Conservation (phyloP, 2,888 invertebrate species). For the Pseudococcus longispinus region DNA sequence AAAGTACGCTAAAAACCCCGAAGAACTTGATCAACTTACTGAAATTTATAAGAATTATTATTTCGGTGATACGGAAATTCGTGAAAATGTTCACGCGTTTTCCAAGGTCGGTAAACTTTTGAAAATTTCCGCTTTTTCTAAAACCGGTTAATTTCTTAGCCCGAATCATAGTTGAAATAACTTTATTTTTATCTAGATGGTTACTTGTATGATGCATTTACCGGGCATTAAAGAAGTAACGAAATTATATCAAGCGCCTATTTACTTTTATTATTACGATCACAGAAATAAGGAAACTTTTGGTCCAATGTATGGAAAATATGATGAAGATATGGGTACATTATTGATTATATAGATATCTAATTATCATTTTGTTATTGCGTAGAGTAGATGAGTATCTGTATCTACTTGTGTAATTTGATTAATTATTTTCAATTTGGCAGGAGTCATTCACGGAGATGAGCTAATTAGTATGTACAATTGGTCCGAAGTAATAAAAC, state of each 20-base stretch:
- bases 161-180: neutral
- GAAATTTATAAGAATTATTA: conserved; percentile 1
- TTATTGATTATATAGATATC: neutral
- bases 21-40: neutral
- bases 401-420: neutral
- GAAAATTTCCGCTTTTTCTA: neutral
- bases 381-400: no score
- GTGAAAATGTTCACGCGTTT: neutral
- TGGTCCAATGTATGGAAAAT: neutral
- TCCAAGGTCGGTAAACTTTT: neutral
- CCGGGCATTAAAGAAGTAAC: conserved; percentile 8
- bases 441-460: conserved; percentile 57
- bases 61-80: neutral
- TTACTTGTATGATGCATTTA: neutral
- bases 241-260: conserved; percentile 12
- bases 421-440: neutral
- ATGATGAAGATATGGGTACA: conserved; percentile 18
- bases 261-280: conserved; percentile 53
- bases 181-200: conserved; percentile 40
- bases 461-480: conserved; percentile 58
- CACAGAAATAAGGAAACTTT: conserved; percentile 56
- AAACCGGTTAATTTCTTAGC: neutral
- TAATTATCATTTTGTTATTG: neutral
- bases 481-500: conserved; percentile 13
- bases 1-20: neutral